A percentile compares a stretch with the other conserved stretches of the same genome.
These are phyloP conservation scores for Sphaeridia pumilis DNA, from an alignment of 2,888 invertebrate genomes.

Conservation along the genomic window DNA sequence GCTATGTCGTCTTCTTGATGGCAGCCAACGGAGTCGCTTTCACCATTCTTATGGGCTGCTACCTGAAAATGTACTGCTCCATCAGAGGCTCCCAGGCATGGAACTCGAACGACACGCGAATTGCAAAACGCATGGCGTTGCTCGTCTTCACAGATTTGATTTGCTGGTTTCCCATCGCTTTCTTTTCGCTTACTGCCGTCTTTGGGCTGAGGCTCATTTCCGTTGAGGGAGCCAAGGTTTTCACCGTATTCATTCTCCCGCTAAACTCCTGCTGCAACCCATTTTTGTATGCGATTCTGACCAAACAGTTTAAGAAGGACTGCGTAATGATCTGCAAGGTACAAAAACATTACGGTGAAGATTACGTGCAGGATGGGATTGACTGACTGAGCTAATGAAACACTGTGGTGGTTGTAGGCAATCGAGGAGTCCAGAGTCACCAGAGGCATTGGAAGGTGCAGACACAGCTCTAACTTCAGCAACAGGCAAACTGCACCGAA, in stretches of 20 bases:
- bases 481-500: constrained; percentile 77
- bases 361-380: background rate
- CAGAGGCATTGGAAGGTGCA: constrained; percentile 69
- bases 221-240: constrained; percentile 84
- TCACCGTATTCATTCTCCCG: constrained; percentile 89
- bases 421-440: constrained; percentile 89
- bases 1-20: constrained; percentile 82
- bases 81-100: constrained; percentile 90
- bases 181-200: constrained; percentile 85
- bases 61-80: constrained; percentile 94
- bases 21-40: constrained; percentile 88
- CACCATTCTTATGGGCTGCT: constrained; percentile 86
- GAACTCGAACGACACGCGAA: constrained; percentile 93
- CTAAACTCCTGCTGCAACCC: constrained; percentile 97
- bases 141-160: constrained; percentile 93
- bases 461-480: constrained; percentile 76
- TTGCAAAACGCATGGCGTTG: constrained; percentile 92
- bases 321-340: constrained; percentile 83
- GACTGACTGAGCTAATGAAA: background rate
- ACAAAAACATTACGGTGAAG: too few relatives aligned
- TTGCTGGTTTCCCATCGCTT: constrained; percentile 97
- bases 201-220: constrained; percentile 82
- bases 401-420: constrained; percentile 46
- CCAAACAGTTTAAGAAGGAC: constrained; percentile 95
- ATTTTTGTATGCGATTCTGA: constrained; percentile 92